These are phyloP conservation scores for Hydrolagus affinis DNA, from an alignment of 2,113 vertebrate species.

Conservation along the genomic window DNA sequence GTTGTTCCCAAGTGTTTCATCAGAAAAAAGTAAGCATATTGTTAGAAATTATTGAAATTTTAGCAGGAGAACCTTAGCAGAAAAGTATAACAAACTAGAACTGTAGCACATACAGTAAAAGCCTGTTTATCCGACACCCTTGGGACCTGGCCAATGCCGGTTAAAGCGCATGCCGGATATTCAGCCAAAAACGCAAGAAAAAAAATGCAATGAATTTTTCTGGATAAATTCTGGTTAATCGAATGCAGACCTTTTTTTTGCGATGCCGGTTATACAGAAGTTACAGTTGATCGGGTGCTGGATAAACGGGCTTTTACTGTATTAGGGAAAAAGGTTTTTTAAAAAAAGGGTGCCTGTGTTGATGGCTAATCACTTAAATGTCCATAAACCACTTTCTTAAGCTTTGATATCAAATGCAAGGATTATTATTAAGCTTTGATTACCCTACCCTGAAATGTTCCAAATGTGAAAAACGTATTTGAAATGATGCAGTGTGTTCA, in stretches of 20 bases:
- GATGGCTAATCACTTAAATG: neutral
- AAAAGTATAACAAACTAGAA: neutral
- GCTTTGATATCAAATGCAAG: too few species aligned
- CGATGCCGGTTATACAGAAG: too few species aligned
- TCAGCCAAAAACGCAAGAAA: too few species aligned
- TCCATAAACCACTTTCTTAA: neutral
- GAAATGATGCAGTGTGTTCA: neutral
- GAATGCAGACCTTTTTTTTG: too few species aligned
- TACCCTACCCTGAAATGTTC: neutral
- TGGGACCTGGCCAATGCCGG: too few species aligned
- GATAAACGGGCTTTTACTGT: too few species aligned
- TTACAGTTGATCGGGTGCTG: too few species aligned
- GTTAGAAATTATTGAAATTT: neutral
- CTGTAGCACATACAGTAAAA: too few species aligned
- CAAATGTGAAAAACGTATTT: neutral
- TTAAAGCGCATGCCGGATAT: too few species aligned
- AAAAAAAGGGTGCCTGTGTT: neutral
- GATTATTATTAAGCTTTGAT: neutral
- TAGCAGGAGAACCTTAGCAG: neutral
- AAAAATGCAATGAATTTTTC: too few species aligned
- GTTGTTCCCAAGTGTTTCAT: neutral
- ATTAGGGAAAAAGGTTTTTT: neutral
- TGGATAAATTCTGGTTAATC: too few species aligned
- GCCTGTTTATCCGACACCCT: too few species aligned
- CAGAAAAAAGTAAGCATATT: neutral